A percentile compares a stretch with the other conserved stretches of the same genome.
phyloP scores from a whole-genome alignment of 2,888 invertebrate species.

The Hypercompe scribonia region DNA sequence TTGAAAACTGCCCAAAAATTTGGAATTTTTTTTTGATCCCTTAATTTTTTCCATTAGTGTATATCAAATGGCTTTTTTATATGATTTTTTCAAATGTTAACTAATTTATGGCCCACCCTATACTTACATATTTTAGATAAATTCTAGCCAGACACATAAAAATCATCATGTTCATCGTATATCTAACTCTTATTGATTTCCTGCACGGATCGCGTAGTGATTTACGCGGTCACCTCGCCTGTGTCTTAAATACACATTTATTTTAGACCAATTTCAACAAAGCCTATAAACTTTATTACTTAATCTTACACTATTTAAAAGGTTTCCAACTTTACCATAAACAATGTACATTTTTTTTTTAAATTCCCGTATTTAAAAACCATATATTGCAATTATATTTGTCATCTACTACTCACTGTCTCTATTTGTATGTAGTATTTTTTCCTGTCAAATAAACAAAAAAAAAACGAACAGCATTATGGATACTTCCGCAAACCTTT shows the following conservation, averaged over 20 bases:
- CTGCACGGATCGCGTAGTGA: too few relatives aligned
- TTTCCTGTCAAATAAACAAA: background rate
- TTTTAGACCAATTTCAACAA: background rate
- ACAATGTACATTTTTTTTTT: background rate
- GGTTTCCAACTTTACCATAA: background rate
- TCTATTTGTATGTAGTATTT: background rate
- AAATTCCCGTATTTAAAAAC: background rate
- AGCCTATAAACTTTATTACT: background rate
- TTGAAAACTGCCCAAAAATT: too few relatives aligned
- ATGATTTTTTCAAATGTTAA: too few relatives aligned
- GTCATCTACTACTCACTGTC: background rate
- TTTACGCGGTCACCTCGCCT: too few relatives aligned
- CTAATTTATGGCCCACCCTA: too few relatives aligned
- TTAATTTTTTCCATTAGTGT: too few relatives aligned
- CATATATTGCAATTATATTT: background rate
- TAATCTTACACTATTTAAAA: background rate
- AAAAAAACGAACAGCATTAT: conserved; percentile 6
- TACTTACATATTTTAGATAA: too few relatives aligned
- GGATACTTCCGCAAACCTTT: conserved; percentile 13
- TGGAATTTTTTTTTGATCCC: too few relatives aligned
- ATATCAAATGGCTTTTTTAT: too few relatives aligned
- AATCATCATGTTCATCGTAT: too few relatives aligned
- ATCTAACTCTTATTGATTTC: too few relatives aligned
- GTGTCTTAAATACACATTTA: background rate
- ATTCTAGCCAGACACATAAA: too few relatives aligned